A percentile compares a stretch with the other conserved stretches of the same genome.
These are phyloP conservation scores for Leptobrachium leishanense DNA, from an alignment of 2,113 vertebrate genomes.

Conservation along the genomic window DNA sequence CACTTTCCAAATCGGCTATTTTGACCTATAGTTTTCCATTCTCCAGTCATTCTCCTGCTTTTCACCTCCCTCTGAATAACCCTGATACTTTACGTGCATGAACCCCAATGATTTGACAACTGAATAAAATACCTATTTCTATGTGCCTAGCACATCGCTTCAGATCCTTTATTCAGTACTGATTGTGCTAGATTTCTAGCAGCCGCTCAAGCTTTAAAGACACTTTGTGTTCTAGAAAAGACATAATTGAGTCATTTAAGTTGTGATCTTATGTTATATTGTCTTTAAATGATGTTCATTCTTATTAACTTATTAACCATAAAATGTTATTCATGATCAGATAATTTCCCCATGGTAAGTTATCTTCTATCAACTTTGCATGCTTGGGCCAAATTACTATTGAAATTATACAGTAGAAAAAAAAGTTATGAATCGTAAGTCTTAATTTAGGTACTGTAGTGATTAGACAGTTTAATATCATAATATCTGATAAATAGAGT, in stretches of 20 bases:
- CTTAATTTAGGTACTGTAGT: slow-evolving; percentile 67
- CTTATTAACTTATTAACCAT: background rate
- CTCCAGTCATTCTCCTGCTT: too few relatives aligned
- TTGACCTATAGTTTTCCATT: too few relatives aligned
- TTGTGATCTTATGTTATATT: background rate
- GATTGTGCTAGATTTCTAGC: too few relatives aligned
- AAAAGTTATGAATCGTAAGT: slow-evolving; percentile 65
- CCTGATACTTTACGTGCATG: too few relatives aligned
- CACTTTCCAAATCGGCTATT: too few relatives aligned
- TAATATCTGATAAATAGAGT: slow-evolving; percentile 78
- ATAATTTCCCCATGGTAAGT: background rate
- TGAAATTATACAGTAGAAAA: slow-evolving; percentile 55
- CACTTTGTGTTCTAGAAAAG: background rate
- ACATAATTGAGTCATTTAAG: background rate
- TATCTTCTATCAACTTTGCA: background rate
- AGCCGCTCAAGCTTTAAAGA: too few relatives aligned
- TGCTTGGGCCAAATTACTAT: background rate
- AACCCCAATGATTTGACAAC: too few relatives aligned
- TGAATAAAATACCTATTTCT: too few relatives aligned
- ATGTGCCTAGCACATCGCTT: too few relatives aligned
- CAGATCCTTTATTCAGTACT: too few relatives aligned
- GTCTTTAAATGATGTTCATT: background rate
- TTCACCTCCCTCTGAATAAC: too few relatives aligned
- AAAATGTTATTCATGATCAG: slow-evolving; percentile 52
- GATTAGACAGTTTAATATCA: slow-evolving; percentile 71